Evolutionary conservation across 2,888 invertebrate genomes (phyloP).

Genomic region (Lamproptera curius): DNA sequence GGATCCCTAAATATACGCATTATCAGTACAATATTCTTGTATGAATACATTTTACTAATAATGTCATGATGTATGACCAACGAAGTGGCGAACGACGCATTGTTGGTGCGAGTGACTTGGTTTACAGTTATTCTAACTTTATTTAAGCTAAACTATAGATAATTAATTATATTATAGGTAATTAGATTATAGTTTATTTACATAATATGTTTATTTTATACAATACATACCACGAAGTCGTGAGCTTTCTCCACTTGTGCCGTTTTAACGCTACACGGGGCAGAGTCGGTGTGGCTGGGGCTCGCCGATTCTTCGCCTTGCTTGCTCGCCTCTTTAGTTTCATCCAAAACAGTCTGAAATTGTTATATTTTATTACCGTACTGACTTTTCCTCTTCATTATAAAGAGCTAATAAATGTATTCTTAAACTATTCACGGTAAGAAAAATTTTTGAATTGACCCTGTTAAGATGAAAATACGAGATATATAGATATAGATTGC

Average conservation of each 20-base stretch:
- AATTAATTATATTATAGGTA: not conserved
- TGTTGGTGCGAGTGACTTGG: not conserved
- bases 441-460: too few relatives aligned
- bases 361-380: too few relatives aligned
- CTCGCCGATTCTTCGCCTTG: conserved; percentile 21
- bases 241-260: conserved; percentile 35
- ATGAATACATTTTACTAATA: too few relatives aligned
- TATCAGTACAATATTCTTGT: too few relatives aligned
- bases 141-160: not conserved
- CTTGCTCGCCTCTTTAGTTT: conserved; percentile 13
- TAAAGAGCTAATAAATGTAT: too few relatives aligned
- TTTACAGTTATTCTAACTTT: not conserved
- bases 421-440: too few relatives aligned
- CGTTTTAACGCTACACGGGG: conserved; percentile 30
- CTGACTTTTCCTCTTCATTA: too few relatives aligned
- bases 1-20: too few relatives aligned
- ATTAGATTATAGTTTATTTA: not conserved
- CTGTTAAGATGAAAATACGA: too few relatives aligned
- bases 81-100: not conserved
- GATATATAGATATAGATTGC: too few relatives aligned
- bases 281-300: conserved; percentile 35
- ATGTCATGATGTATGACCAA: not conserved
- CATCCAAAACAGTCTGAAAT: conserved; percentile 4
- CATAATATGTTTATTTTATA: not conserved
- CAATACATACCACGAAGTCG: conserved; percentile 29